phyloP scores from a whole-genome alignment of 2,888 invertebrate species.

The Thecophora atra region DNA sequence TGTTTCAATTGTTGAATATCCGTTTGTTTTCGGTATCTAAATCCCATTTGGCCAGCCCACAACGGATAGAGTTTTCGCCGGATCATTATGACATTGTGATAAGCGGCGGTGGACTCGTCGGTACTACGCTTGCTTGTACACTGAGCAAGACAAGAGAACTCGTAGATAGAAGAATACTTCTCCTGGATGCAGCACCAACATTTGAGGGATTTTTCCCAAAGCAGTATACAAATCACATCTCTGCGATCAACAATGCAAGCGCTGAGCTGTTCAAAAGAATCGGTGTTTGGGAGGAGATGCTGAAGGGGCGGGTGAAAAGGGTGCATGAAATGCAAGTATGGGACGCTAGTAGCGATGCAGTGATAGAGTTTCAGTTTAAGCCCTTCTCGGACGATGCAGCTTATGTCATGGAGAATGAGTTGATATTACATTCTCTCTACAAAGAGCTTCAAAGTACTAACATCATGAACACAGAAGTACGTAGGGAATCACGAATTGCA shows the following conservation, averaged over 20 bases:
- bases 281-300: conserved; percentile 85
- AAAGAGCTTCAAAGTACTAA: conserved; percentile 68
- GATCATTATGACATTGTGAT: conserved; percentile 87
- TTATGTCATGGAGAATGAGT: conserved; percentile 93
- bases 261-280: conserved; percentile 79
- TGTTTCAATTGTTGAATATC: too few relatives aligned
- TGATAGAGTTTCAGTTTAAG: conserved; percentile 85
- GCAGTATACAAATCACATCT: conserved; percentile 89
- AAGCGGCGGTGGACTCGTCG: conserved; percentile 96
- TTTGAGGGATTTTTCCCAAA: conserved; percentile 69
- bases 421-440: conserved; percentile 80
- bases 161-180: conserved; percentile 76
- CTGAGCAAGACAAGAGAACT: conserved; percentile 81
- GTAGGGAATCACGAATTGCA: conserved; percentile 76
- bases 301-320: conserved; percentile 73
- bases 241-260: conserved; percentile 86
- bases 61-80: too few relatives aligned
- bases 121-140: conserved; percentile 89
- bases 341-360: conserved; percentile 90
- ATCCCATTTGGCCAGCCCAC: too few relatives aligned
- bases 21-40: too few relatives aligned
- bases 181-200: conserved; percentile 79
- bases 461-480: too few relatives aligned
- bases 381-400: conserved; percentile 80
- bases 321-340: conserved; percentile 93